Evolutionary conservation across 2,888 invertebrate species (phyloP).

Genomic region (Terebella lapidaria): DNA sequence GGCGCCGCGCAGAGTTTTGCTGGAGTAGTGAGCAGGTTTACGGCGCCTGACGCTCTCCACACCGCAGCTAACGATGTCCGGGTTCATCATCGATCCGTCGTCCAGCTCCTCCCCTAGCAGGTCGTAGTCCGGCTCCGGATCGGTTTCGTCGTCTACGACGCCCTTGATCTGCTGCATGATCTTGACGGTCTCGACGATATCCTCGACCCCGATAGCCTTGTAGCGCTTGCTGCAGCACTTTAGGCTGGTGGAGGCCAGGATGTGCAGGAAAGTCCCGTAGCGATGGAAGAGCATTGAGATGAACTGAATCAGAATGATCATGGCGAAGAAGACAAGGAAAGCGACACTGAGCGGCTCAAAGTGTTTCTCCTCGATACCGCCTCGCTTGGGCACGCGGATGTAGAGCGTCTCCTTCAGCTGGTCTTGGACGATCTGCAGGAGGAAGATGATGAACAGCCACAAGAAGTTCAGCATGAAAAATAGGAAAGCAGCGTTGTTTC

Average conservation of each 20-base stretch:
- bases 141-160: constrained; percentile 23
- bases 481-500: constrained; percentile 43
- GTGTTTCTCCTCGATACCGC: constrained; percentile 27
- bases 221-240: constrained; percentile 32
- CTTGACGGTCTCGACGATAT: constrained; percentile 32
- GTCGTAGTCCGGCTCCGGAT: constrained; percentile 25
- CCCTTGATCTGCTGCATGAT: constrained; percentile 29
- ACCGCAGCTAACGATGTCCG: constrained; percentile 25
- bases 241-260: constrained; percentile 76
- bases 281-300: constrained; percentile 70
- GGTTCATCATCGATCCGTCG: constrained; percentile 11
- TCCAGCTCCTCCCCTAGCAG: constrained; percentile 21
- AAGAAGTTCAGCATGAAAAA: constrained; percentile 99
- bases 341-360: constrained; percentile 69
- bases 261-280: constrained; percentile 93
- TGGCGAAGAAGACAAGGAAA: constrained; percentile 95
- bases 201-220: constrained; percentile 31
- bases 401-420: constrained; percentile 36
- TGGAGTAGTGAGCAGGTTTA: constrained; percentile 24
- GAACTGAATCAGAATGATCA: constrained; percentile 85
- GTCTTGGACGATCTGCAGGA: constrained; percentile 68
- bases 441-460: constrained; percentile 97
- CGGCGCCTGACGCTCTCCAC: constrained; percentile 20
- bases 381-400: constrained; percentile 35
- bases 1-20: constrained; percentile 38